phyloP scores from a whole-genome alignment of 2,113 vertebrate species.

The Silurus asotus region DNA sequence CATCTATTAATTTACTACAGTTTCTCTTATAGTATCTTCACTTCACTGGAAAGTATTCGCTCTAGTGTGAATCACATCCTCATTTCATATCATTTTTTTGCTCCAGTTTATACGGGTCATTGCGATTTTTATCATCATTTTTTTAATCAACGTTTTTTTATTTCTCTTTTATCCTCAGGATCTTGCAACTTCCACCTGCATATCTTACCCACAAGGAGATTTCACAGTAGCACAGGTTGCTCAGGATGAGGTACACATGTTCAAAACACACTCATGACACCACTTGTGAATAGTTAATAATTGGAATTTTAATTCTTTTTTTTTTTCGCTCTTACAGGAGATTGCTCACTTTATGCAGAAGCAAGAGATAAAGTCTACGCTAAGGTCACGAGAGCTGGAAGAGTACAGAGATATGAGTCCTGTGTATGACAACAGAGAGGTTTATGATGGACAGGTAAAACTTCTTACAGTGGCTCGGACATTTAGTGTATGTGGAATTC shows the following conservation, averaged over 20 bases:
- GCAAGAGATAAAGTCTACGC: slow-evolving; percentile 73
- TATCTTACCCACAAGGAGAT: slow-evolving; percentile 59
- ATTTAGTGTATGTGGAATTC: not conserved
- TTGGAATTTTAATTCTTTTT: not conserved
- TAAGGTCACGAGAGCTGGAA: slow-evolving; percentile 38
- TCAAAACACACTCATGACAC: not conserved
- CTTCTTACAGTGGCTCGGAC: not conserved
- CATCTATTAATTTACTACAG: not conserved
- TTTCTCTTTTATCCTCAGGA: not conserved
- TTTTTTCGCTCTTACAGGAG: slow-evolving; percentile 62
- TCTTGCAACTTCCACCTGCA: not conserved
- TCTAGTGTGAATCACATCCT: not conserved
- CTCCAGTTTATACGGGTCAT: not conserved
- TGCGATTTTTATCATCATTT: not conserved
- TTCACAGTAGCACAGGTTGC: slow-evolving; percentile 73
- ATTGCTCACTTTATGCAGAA: slow-evolving; percentile 80
- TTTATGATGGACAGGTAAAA: not conserved
- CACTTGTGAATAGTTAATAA: not conserved
- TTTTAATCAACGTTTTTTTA: too few relatives aligned
- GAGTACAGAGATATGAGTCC: not conserved
- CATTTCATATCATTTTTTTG: not conserved
- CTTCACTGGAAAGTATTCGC: not conserved
- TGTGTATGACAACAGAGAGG: not conserved
- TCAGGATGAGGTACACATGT: slow-evolving; percentile 71
- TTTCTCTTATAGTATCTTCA: not conserved